Conservation (phyloP, 2,113 vertebrate species). For the Pollachius pollachius region DNA sequence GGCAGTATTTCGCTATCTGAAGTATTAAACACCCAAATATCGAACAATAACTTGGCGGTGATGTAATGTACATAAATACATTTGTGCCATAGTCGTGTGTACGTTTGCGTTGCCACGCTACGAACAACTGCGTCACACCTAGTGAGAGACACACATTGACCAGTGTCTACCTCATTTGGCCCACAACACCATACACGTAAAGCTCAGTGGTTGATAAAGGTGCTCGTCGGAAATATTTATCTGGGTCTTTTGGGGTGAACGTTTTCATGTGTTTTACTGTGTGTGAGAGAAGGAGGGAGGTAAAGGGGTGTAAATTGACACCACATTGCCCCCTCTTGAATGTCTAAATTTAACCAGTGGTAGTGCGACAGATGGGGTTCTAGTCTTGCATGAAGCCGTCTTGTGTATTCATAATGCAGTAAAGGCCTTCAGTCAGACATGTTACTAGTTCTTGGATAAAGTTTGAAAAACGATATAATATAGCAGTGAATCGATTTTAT, state of each 20-base stretch:
- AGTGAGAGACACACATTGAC: too few relatives aligned
- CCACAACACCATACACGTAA: not conserved
- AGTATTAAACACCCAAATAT: too few relatives aligned
- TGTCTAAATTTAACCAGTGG: conserved; percentile 74
- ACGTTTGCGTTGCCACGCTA: too few relatives aligned
- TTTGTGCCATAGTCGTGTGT: too few relatives aligned
- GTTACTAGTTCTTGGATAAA: not conserved
- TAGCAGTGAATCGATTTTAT: not conserved
- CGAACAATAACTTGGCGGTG: too few relatives aligned
- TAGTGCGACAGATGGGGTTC: conserved; percentile 59
- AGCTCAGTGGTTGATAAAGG: not conserved
- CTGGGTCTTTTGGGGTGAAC: not conserved
- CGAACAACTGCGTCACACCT: too few relatives aligned
- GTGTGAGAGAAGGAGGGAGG: conserved; percentile 21
- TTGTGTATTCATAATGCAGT: conserved; percentile 21
- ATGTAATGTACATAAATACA: too few relatives aligned
- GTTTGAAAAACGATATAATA: not conserved
- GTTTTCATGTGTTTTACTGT: conserved; percentile 49
- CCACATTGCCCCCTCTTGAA: conserved; percentile 55
- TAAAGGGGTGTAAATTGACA: conserved; percentile 68
- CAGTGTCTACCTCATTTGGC: too few relatives aligned
- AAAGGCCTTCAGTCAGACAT: not conserved
- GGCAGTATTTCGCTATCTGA: too few relatives aligned
- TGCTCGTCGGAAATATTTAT: too few relatives aligned
- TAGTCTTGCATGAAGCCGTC: conserved; percentile 69